Conservation (phyloP, 2,113 vertebrate genomes). For the Lophotis ruficrista region DNA sequence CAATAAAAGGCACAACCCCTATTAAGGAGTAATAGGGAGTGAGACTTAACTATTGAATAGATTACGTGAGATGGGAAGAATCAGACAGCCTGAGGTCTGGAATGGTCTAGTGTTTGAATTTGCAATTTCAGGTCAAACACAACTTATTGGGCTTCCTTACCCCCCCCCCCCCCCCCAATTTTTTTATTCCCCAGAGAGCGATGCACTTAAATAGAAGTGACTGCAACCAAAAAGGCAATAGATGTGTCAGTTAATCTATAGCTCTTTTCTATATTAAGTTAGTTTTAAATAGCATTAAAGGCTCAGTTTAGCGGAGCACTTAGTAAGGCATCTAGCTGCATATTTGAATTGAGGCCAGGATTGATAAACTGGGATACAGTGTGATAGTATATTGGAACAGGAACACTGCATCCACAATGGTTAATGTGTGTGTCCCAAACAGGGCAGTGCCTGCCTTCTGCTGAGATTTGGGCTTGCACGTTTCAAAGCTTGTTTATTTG, state of each 20-base stretch:
- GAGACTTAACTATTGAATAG: constrained; percentile 1
- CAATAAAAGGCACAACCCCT: constrained; percentile 5
- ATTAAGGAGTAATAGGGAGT: neutral
- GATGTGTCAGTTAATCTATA: constrained; percentile 45
- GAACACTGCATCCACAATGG: neutral
- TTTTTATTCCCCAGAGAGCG: neutral
- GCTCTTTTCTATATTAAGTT: constrained; percentile 53
- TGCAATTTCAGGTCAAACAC: constrained; percentile 8
- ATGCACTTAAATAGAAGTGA: constrained; percentile 1
- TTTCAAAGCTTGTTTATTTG: neutral
- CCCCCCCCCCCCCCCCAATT: rapidly evolving
- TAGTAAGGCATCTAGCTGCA: constrained; percentile 49
- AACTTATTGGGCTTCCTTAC: neutral
- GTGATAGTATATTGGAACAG: neutral
- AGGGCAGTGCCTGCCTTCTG: neutral
- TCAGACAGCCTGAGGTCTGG: neutral
- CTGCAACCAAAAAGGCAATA: constrained; percentile 11
- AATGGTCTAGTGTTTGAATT: neutral
- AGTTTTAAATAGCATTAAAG: constrained; percentile 67
- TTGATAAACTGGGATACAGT: constrained; percentile 56
- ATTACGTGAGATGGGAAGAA: neutral
- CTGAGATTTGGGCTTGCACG: neutral
- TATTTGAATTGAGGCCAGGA: constrained; percentile 57
- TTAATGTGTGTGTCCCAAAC: neutral
- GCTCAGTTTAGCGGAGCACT: constrained; percentile 47